Evolutionary conservation across 2,113 vertebrate genomes (phyloP).

Genomic region (Coturnix japonica): DNA sequence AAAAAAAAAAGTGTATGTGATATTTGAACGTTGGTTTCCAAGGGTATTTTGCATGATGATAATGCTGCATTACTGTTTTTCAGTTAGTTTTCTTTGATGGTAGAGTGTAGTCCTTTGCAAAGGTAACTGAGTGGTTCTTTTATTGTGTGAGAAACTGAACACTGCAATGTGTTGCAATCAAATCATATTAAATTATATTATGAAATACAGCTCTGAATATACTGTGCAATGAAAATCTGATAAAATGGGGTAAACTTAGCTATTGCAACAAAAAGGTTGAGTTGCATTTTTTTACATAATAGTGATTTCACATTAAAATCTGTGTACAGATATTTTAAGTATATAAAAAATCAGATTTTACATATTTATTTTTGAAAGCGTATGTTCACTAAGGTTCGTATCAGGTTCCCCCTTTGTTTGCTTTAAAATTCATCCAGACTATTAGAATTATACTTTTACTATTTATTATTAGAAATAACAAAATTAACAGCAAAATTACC

Average conservation of each 20-base stretch:
- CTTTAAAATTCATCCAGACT: not conserved
- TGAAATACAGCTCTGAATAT: conserved; percentile 82
- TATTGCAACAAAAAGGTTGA: conserved; percentile 44
- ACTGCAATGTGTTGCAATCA: conserved; percentile 79
- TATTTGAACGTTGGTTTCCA: conserved; percentile 78
- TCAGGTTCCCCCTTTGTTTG: conserved; percentile 74
- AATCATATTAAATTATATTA: conserved; percentile 73
- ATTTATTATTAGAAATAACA: conserved; percentile 47
- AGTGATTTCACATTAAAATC: conserved; percentile 70
- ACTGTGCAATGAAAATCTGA: conserved; percentile 78
- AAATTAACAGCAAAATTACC: conserved; percentile 37
- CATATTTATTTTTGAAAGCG: conserved; percentile 81
- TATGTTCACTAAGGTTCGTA: conserved; percentile 69
- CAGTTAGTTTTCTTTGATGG: conserved; percentile 76
- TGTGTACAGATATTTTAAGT: conserved; percentile 81
- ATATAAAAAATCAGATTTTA: conserved; percentile 79
- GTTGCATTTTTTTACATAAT: conserved; percentile 74
- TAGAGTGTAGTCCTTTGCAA: conserved; percentile 80
- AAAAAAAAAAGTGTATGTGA: conserved; percentile 75
- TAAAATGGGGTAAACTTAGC: conserved; percentile 59
- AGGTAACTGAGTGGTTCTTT: conserved; percentile 79
- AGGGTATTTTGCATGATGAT: conserved; percentile 86
- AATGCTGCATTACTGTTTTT: conserved; percentile 77
- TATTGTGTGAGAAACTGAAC: conserved; percentile 79
- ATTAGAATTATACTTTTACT: conserved; percentile 5